Percentiles rank a stretch among this genome's conserved stretches.
Evolutionary conservation across 2,888 invertebrate genomes (phyloP).

Genomic region (Eledone cirrhosa): DNA sequence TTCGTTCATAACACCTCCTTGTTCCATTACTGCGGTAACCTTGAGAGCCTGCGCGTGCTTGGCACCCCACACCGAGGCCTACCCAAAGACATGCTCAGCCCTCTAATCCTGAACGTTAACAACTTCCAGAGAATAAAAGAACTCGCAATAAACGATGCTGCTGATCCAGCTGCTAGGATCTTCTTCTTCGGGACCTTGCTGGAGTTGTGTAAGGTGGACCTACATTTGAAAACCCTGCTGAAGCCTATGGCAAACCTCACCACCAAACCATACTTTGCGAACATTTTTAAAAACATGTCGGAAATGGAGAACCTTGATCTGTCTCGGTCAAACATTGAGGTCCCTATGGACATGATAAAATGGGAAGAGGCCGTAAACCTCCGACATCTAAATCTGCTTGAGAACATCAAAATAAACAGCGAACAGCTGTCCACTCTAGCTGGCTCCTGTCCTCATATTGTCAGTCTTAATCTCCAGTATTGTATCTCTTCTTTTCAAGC

Average conservation of each 20-base stretch:
- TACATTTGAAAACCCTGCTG: slow-evolving; percentile 49
- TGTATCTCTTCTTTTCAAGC: slow-evolving; percentile 37
- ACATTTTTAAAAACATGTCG: slow-evolving; percentile 44
- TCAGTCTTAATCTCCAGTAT: slow-evolving; percentile 57
- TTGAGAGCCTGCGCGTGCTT: slow-evolving; percentile 58
- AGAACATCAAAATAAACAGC: slow-evolving; percentile 49
- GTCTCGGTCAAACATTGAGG: slow-evolving; percentile 46
- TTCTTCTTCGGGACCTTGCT: slow-evolving; percentile 62
- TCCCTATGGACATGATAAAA: slow-evolving; percentile 43
- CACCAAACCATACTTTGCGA: slow-evolving; percentile 45
- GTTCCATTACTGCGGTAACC: slow-evolving; percentile 57
- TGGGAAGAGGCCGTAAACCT: slow-evolving; percentile 39
- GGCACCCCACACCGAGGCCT: slow-evolving; percentile 59
- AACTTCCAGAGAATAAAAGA: slow-evolving; percentile 52
- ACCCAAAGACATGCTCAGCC: slow-evolving; percentile 58
- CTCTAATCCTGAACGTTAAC: slow-evolving; percentile 54
- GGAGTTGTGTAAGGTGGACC: slow-evolving; percentile 51
- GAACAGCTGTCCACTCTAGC: slow-evolving; percentile 51
- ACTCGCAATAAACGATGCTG: slow-evolving; percentile 59
- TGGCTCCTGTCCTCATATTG: slow-evolving; percentile 52
- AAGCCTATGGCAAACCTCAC: slow-evolving; percentile 56
- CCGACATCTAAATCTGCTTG: slow-evolving; percentile 55
- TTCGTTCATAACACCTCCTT: slow-evolving; percentile 56
- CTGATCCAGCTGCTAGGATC: slow-evolving; percentile 61
- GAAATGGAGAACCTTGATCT: slow-evolving; percentile 46